A percentile compares a stretch with the other conserved stretches of the same genome.
These are phyloP conservation scores for Tamandua tetradactyla DNA, from an alignment of 2,797 vertebrate genomes.

Conservation along the genomic window DNA sequence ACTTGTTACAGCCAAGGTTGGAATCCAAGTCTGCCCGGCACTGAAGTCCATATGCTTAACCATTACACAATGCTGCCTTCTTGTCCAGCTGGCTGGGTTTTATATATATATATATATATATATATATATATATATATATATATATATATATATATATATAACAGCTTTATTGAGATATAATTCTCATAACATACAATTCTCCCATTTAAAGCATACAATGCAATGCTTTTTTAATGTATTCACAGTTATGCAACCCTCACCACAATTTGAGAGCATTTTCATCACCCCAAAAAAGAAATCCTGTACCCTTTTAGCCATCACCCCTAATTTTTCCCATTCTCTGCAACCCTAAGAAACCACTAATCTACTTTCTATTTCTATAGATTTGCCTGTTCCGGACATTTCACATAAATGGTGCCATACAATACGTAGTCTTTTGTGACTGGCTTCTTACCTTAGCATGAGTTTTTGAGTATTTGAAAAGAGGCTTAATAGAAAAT, in stretches of 20 bases:
- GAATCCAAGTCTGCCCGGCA: too few relatives aligned
- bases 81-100: neutral
- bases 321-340: neutral
- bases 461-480: neutral
- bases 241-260: too few relatives aligned
- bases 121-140: too few relatives aligned
- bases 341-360: neutral
- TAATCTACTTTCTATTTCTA: neutral
- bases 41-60: neutral
- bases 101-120: too few relatives aligned
- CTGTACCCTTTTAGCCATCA: neutral
- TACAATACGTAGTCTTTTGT: neutral
- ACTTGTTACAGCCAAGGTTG: neutral
- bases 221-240: too few relatives aligned
- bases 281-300: neutral
- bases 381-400: neutral
- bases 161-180: neutral
- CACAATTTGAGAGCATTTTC: too few relatives aligned
- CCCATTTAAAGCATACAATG: too few relatives aligned
- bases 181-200: neutral
- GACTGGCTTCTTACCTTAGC: neutral
- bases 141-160: too few relatives aligned
- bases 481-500: neutral
- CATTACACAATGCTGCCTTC: neutral
- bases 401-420: neutral